A percentile compares a stretch with the other conserved stretches of the same genome.
Conservation (phyloP, 2,888 invertebrate genomes). For the Cephonodes hylas region DNA sequence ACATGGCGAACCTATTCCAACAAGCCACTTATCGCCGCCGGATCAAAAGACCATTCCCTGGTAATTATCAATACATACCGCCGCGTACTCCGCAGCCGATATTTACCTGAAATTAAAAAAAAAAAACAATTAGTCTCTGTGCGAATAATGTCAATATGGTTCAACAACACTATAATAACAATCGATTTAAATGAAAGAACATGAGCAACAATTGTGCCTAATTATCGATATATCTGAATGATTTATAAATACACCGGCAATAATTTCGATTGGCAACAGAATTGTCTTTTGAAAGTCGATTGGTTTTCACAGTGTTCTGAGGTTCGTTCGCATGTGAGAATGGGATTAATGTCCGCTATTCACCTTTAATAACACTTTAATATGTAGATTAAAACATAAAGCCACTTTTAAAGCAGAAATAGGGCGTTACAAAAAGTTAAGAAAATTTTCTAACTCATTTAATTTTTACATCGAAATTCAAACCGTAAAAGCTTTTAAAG, state of each 20-base stretch:
- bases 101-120: constrained; percentile 9
- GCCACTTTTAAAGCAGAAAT: too few relatives aligned
- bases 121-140: not conserved
- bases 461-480: too few relatives aligned
- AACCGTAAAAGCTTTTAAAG: too few relatives aligned
- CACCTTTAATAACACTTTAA: too few relatives aligned
- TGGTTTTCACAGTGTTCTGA: not conserved
- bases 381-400: too few relatives aligned
- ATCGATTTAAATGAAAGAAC: constrained; percentile 2
- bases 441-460: too few relatives aligned
- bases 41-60: not conserved
- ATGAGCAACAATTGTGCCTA: constrained; percentile 3
- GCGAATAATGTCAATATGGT: not conserved
- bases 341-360: not conserved
- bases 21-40: not conserved
- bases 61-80: constrained; percentile 2
- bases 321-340: not conserved
- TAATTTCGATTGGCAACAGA: not conserved
- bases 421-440: too few relatives aligned
- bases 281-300: constrained; percentile 8
- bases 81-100: not conserved
- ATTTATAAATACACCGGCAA: constrained; percentile 5
- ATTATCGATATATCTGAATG: constrained; percentile 4
- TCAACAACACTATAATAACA: not conserved
- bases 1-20: not conserved